A percentile compares a stretch with the other conserved stretches of the same genome.
Conservation (phyloP, 1,140 invertebrate species). For the Drosophila cardini region DNA sequence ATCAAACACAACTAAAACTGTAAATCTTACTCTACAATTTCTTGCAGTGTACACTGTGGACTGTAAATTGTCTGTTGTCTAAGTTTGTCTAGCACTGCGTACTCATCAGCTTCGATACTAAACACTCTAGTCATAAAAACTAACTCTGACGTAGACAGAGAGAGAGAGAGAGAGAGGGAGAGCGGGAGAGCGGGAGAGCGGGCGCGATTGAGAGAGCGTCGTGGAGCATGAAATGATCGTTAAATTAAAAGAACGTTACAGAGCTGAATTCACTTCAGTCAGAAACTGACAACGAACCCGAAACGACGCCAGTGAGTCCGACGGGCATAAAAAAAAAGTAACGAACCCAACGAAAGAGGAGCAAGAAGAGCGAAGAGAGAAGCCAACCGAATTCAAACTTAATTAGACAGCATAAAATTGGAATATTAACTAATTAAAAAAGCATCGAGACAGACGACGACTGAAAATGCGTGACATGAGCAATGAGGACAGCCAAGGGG, state of each 20-base stretch:
- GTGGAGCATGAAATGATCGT: slow-evolving; percentile 65
- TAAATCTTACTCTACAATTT: slow-evolving; percentile 17
- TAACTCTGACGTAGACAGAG: slow-evolving; percentile 43
- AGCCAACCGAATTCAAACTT: slow-evolving; percentile 52
- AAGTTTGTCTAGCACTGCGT: slow-evolving; percentile 54
- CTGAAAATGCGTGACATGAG: slow-evolving; percentile 55
- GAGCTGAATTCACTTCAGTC: slow-evolving; percentile 65
- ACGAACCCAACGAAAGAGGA: slow-evolving; percentile 51
- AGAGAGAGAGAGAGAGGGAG: slow-evolving; percentile 14
- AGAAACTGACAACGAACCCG: slow-evolving; percentile 78
- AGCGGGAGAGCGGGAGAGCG: slow-evolving; percentile 1
- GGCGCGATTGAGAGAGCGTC: slow-evolving; percentile 29
- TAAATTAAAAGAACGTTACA: slow-evolving; percentile 79
- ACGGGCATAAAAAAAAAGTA: slow-evolving; percentile 56
- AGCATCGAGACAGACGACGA: slow-evolving; percentile 35
- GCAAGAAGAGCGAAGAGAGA: slow-evolving; percentile 16
- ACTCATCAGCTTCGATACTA: slow-evolving; percentile 20
- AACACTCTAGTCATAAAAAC: slow-evolving; percentile 35
- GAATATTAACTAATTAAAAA: slow-evolving; percentile 78
- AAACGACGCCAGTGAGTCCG: slow-evolving; percentile 51
- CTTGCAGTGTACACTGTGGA: slow-evolving; percentile 56
- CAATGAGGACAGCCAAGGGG: slow-evolving; percentile 45
- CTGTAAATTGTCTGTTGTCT: slow-evolving; percentile 49
- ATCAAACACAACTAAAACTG: too few species aligned
- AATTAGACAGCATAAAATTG: slow-evolving; percentile 67